Conservation (phyloP, 1,140 invertebrate species). For the Polypedilum vanderplanki region DNA sequence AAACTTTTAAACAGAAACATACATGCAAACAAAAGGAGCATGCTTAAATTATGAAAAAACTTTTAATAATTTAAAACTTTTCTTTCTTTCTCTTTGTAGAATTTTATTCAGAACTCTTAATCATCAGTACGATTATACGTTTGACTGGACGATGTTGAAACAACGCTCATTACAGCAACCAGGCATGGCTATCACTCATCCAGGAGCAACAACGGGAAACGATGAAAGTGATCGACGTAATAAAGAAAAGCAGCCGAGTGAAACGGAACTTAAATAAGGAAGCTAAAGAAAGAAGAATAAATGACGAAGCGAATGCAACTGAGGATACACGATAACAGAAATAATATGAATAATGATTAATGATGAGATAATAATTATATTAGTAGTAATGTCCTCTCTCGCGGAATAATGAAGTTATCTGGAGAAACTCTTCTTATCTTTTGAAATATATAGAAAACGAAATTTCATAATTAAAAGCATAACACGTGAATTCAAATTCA, state of each 20-base stretch:
- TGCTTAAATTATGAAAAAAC: neutral
- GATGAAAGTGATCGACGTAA: slow-evolving; percentile 33
- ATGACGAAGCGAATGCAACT: neutral
- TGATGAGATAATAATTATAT: too few species aligned
- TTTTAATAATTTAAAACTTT: neutral
- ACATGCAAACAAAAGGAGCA: too few species aligned
- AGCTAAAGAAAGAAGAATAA: neutral
- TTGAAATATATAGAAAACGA: too few species aligned
- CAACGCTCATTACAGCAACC: slow-evolving; percentile 59
- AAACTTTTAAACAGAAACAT: too few species aligned
- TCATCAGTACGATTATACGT: slow-evolving; percentile 98
- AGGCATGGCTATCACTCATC: slow-evolving; percentile 39
- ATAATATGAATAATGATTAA: too few species aligned
- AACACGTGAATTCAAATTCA: too few species aligned
- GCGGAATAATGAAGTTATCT: too few species aligned
- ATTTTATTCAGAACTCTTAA: slow-evolving; percentile 98
- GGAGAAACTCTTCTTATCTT: too few species aligned
- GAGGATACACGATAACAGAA: too few species aligned
- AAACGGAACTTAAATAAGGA: slow-evolving; percentile 39
- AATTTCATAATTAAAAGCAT: too few species aligned
- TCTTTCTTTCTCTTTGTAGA: slow-evolving; percentile 63
- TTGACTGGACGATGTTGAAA: slow-evolving; percentile 99
- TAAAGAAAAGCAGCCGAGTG: slow-evolving; percentile 40
- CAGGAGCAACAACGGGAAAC: slow-evolving; percentile 37
- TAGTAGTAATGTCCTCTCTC: too few species aligned